Evolutionary conservation across 2,888 invertebrate genomes (phyloP).

Genomic region (Hofmannophila pseudospretella): DNA sequence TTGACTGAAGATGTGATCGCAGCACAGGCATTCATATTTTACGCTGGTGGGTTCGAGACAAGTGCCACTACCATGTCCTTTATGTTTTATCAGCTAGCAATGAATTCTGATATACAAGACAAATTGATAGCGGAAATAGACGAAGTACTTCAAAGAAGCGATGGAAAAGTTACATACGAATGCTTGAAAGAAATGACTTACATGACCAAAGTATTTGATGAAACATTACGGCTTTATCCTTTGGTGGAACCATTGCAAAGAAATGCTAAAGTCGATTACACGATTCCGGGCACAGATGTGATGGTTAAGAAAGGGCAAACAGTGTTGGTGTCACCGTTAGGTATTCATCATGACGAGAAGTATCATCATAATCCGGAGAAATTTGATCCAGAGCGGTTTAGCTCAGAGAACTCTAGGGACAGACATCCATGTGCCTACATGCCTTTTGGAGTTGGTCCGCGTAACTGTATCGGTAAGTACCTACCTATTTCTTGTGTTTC

Average conservation of each 20-base stretch:
- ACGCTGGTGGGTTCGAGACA: constrained; percentile 56
- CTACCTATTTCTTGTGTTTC: not conserved
- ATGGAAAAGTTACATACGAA: constrained; percentile 42
- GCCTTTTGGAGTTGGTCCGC: constrained; percentile 22
- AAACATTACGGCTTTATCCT: constrained; percentile 61
- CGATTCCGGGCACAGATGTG: constrained; percentile 36
- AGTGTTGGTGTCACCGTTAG: constrained; percentile 31
- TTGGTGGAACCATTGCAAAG: constrained; percentile 42
- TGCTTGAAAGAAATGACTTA: constrained; percentile 42
- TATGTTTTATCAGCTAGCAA: constrained; percentile 41
- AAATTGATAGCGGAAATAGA: constrained; percentile 39
- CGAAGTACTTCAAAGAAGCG: constrained; percentile 27
- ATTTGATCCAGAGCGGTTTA: constrained; percentile 35
- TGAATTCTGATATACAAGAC: constrained; percentile 41
- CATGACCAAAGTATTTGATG: constrained; percentile 47
- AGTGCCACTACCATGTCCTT: constrained; percentile 47
- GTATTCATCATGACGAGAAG: constrained; percentile 47
- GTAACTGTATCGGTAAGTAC: constrained; percentile 20
- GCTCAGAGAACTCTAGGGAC: constrained; percentile 17
- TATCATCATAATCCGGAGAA: constrained; percentile 32
- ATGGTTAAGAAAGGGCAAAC: constrained; percentile 29
- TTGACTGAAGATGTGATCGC: constrained; percentile 31
- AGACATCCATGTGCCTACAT: constrained; percentile 16
- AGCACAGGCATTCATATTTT: constrained; percentile 42
- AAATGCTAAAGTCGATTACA: constrained; percentile 36